These are phyloP conservation scores for Drosophila tripunctata DNA, from an alignment of 2,888 invertebrate genomes.

Conservation along the genomic window DNA sequence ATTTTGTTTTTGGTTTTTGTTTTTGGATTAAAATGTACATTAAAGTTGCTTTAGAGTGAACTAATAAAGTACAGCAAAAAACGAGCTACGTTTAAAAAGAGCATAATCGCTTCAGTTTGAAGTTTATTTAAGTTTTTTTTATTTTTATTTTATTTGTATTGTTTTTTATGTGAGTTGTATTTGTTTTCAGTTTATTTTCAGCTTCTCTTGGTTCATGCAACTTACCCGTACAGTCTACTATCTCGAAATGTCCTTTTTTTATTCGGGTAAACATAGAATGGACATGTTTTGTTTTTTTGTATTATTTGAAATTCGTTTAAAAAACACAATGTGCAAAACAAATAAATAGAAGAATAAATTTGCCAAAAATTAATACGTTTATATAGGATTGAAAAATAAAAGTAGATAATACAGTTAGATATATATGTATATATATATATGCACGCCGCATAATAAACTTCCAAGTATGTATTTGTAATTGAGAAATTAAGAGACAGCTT, in stretches of 20 bases:
- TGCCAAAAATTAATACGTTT: conserved; percentile 28
- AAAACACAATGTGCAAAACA: conserved; percentile 52
- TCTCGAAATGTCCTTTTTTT: conserved; percentile 91
- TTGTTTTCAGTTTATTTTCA: conserved; percentile 49
- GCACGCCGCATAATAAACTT: conserved; percentile 71
- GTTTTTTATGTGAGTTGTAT: conserved; percentile 19
- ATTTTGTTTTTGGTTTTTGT: conserved; percentile 41
- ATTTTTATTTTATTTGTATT: conserved; percentile 21
- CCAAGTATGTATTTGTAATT: conserved; percentile 60
- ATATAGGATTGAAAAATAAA: conserved; percentile 13
- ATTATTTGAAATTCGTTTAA: conserved; percentile 29
- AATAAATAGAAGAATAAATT: conserved; percentile 33
- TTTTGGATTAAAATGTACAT: conserved; percentile 59
- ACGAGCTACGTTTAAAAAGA: conserved; percentile 72
- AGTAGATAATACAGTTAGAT: conserved; percentile 23
- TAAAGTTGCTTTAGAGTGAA: conserved; percentile 67
- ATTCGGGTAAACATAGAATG: conserved; percentile 56
- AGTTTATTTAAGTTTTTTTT: conserved; percentile 39
- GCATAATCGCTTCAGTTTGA: conserved; percentile 60
- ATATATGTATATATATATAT: conserved; percentile 16
- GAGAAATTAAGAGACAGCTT: conserved; percentile 30
- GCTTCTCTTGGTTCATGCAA: conserved; percentile 83
- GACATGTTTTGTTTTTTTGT: conserved; percentile 45
- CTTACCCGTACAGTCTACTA: conserved; percentile 93
- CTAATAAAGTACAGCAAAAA: conserved; percentile 76